Percentiles rank a stretch among this genome's conserved stretches.
Conservation (phyloP, 2,113 vertebrate genomes). For the Chlorodrepanis virens region DNA sequence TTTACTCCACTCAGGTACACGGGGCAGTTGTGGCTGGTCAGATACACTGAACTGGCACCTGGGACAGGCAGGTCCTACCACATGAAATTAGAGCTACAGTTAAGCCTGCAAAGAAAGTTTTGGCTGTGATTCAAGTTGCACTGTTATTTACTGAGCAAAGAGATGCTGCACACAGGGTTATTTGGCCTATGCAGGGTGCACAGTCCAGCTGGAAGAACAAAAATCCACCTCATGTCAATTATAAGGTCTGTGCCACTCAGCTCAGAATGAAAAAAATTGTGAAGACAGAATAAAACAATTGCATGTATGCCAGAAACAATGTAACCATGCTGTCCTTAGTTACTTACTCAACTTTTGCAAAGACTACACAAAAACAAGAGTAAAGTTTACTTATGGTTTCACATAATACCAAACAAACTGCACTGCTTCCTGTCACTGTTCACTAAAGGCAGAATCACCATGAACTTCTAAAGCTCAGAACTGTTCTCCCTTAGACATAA, state of each 20-base stretch:
- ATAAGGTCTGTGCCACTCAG: not conserved
- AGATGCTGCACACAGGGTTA: not conserved
- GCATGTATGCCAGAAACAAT: not conserved
- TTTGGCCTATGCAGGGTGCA: not conserved
- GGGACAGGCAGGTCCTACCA: not conserved
- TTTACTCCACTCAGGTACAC: accelerated
- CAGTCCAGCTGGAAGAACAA: not conserved
- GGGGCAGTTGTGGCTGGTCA: not conserved
- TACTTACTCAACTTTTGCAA: not conserved
- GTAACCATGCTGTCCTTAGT: not conserved
- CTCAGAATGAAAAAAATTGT: not conserved
- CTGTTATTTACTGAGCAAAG: not conserved
- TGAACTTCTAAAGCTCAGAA: not conserved
- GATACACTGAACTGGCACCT: not conserved
- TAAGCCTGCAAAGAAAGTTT: not conserved
- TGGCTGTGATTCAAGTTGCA: not conserved
- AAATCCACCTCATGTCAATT: accelerated
- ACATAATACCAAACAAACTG: not conserved
- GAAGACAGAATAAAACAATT: not conserved
- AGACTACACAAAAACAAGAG: not conserved
- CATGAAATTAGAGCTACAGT: not conserved
- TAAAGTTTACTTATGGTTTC: not conserved
- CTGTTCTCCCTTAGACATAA: not conserved
- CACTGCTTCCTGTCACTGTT: not conserved
- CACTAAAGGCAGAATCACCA: not conserved